These are phyloP conservation scores for Sminthurides aquaticus DNA, from an alignment of 2,888 invertebrate species.

Conservation along the genomic window DNA sequence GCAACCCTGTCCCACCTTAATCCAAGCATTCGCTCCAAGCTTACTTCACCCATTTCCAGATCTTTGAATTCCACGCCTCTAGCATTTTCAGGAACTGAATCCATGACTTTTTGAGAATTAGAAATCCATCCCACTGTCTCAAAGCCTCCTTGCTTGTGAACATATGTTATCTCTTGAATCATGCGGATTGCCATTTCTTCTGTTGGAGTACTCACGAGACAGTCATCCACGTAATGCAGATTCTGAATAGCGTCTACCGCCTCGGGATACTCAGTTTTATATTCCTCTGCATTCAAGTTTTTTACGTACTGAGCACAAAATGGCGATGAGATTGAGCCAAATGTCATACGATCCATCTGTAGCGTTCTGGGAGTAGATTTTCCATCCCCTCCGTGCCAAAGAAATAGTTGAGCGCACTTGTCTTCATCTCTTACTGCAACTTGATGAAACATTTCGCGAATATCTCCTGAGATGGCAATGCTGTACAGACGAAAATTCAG, in stretches of 20 bases:
- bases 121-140: constrained; percentile 5
- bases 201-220: constrained; percentile 1
- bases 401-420: constrained; percentile 10
- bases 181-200: neutral
- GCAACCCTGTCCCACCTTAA: constrained; percentile 1
- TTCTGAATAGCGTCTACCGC: neutral
- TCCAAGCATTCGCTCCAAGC: constrained; percentile 7
- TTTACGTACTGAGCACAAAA: constrained; percentile 1
- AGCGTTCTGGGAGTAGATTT: neutral
- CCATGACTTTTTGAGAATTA: neutral
- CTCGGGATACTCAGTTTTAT: constrained; percentile 3
- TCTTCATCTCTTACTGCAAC: constrained; percentile 3
- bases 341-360: neutral
- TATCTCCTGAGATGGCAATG: constrained; percentile 19
- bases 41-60: neutral
- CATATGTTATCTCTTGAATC: neutral
- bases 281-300: neutral
- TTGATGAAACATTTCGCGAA: constrained; percentile 10
- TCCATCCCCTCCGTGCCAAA: constrained; percentile 1
- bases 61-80: neutral
- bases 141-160: neutral
- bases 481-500: constrained; percentile 11
- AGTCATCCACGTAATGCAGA: constrained; percentile 10
- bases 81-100: constrained; percentile 2
- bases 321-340: constrained; percentile 1